Base-by-base conservation (phyloP, 2,888 invertebrate species). In the Brachyptera risi region DNA sequence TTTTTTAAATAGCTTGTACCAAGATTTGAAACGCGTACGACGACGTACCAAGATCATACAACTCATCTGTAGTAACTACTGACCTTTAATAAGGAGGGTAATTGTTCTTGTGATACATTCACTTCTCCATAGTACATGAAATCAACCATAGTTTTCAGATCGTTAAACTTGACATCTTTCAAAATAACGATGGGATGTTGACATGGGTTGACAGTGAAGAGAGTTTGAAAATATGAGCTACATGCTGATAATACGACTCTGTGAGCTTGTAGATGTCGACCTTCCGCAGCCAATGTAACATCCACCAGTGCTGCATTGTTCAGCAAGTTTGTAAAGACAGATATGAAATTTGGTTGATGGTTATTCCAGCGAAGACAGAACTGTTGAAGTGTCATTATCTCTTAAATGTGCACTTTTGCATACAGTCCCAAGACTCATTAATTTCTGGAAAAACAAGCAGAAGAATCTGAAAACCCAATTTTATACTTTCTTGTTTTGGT, bases 81-180 rank as follows among this genome's bases (percentile, higher is more conserved):
- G 71, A 80, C 80, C 75, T 78, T 79, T 61, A 81, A 73, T 66
- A 81, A 77, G 42, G 78, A 76, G 63, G 90, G 90, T 69, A 93
- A 77, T 72, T 92, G 90, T 69, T 92, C 92, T 72, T 92, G 90
- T 1, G 92, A 90, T 27, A 94, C 92, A 75, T 93, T 92, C 5
- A 94, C 92, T 79, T 92, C 92, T 0, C 94, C 94, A 70, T 90
- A 90, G 73, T 94, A 94, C 89, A 94, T 93, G 72, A 93, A 94
- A 71, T 92, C 91, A 9, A 93, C 90, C 83, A 93, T 89, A 26
- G 89, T 90, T 72, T 89, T 88, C 61, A 93, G 80, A 75, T 93
- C 92, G 56, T 86, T 83, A 71, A 88, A 92, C 70, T 89, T 87
- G 9, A 93, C 90, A 80, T 93, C 92, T 75, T 92, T 93, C 50